Base-by-base conservation (phyloP, 2,888 invertebrate species). In the Actias luna region DNA sequence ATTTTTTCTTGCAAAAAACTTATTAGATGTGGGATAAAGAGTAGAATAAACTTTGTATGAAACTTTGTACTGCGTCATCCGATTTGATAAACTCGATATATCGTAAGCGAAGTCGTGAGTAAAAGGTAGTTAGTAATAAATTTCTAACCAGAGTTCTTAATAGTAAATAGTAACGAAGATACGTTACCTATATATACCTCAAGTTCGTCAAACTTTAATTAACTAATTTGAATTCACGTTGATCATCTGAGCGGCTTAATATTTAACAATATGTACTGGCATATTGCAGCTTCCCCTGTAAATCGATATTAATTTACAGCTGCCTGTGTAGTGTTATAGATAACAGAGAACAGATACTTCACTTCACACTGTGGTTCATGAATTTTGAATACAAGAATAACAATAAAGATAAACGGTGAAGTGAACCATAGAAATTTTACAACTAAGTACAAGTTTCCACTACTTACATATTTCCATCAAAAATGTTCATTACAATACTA, bases 211-310 rank as follows among this genome's bases (percentile, higher is more conserved):
- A 63, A 63, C 63, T 65, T 65, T 68, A 73, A 73, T 72, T 67
- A 71, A 64, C 67, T 71, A 70, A 73, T 72, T 69, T 69, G 65
- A 67, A 69, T 69, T 66, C 65, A 64, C 59, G 59, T 63, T 63
- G 68, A 29, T 55, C 61, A 42, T 57, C 39, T 22, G 25, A 61
- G 57, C 10, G 57, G 42, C 29, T 57, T 61, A 61, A 61, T 61
- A 61, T 61, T 61, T 58, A 39, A 31, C 31, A 58, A 58, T 42
- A 61, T 61, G 57, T 29, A 29, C 29, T 29, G 29, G 29, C 29
- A n/a, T 55, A 61, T 61, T 58, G 29, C 35, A 61, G 39, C 42
- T n/a, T 42, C 57, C 61, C 42, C 31, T 42, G 58, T 61, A 31
- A 61, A 57, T 61, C 57, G 57, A 61, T 61, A 61, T 61, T 61